Conservation (phyloP, 64 coral and sea anemone species). For the Pachyseris speciosa region DNA sequence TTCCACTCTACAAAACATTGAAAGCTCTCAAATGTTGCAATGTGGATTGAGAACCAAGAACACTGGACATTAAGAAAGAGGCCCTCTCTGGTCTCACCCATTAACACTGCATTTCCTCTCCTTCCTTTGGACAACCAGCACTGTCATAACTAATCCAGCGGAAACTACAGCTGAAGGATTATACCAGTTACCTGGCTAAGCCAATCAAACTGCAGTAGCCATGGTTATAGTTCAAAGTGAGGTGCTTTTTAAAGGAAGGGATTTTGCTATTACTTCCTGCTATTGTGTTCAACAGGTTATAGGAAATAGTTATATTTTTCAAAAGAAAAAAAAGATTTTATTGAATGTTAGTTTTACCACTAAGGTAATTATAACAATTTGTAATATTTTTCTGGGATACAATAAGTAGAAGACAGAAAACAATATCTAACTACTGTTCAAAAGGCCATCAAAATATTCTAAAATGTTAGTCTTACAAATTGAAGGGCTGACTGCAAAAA, state of each 20-base stretch:
- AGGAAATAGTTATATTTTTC: too few relatives aligned
- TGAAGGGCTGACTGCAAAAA: too few relatives aligned
- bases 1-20: too few relatives aligned
- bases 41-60: slow-evolving; percentile 93
- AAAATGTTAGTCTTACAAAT: too few relatives aligned
- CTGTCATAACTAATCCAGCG: slow-evolving; percentile 79
- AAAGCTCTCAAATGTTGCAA: slow-evolving; percentile 90
- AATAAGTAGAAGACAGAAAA: too few relatives aligned
- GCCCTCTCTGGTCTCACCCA: slow-evolving; percentile 96
- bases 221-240: slow-evolving; percentile 76
- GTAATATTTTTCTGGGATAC: too few relatives aligned
- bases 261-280: background rate
- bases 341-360: too few relatives aligned
- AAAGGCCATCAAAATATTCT: too few relatives aligned
- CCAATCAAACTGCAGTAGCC: background rate
- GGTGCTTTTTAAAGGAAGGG: slow-evolving; percentile 52
- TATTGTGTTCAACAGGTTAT: too few relatives aligned
- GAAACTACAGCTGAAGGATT: slow-evolving; percentile 9
- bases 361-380: too few relatives aligned
- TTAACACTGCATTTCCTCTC: slow-evolving; percentile 89
- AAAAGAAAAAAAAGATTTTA: too few relatives aligned
- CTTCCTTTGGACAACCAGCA: slow-evolving; percentile 97
- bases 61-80: slow-evolving; percentile 90
- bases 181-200: background rate
- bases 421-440: too few relatives aligned